Base-by-base conservation (phyloP, 2,113 vertebrate species). In the Phycodurus eques region DNA sequence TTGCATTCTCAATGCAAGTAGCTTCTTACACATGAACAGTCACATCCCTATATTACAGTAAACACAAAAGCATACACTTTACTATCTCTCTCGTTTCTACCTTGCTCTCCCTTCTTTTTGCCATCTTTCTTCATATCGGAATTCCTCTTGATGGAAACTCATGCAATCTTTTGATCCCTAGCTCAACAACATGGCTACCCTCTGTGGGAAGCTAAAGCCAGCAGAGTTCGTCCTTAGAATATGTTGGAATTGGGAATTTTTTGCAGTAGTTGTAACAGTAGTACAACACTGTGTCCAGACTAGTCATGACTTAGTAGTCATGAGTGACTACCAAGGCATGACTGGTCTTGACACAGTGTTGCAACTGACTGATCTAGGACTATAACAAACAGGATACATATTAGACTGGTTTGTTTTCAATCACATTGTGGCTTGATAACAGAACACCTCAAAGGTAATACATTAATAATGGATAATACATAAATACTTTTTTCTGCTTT, bases 141-240 rank as follows among this genome's bases (percentile, higher is more conserved):
- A 76, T 79, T 78, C 73, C 72, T 76, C 70, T 17, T 9, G 69
- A 76, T 1, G 71, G 57, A 67, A 68, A 75, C 39, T 5, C 64
- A 57, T 57, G 8, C 56, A 72, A 76, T 74, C 72, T 82, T 82
- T 77, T 56, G 64, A 76, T 80, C 68, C 54, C 56, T 47, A 27
- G 56, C 70, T 71, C 77, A 83, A 71, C 35, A 77, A 49, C 76
- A 73, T 67, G 68, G 10, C 42, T 49, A 49, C 59, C 54, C 70
- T 73, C 19, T 7, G 27, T 51, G 61, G 42, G 78, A 69, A 71
- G 74, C 71, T 61, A n/a, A 59, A 78, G 76, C 71, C 64, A 61
- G 67, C 8, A 39, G 70, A 39, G 8, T 46, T 46, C 7, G 8
- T 46, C 44, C 12, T 12, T 46, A 6, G 10, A 46, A n/a, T n/a